Conservation (phyloP, 1,140 invertebrate species). For the Acarapis woodi region DNA sequence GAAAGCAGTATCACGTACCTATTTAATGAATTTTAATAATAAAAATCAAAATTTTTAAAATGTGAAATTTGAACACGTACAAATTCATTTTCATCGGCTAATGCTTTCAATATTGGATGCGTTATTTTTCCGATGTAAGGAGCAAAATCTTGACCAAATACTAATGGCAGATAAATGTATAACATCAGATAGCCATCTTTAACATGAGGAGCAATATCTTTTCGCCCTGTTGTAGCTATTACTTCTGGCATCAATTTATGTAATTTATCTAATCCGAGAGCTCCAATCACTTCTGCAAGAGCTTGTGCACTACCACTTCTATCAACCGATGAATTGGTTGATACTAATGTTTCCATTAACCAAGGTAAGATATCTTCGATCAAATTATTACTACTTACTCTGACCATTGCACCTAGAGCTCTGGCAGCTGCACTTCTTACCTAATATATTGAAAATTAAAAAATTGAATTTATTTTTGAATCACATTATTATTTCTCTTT, state of each 20-base stretch:
- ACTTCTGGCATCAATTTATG: conserved; percentile 96
- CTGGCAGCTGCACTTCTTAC: conserved; percentile 21
- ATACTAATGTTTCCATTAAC: conserved; percentile 94
- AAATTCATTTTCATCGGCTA: conserved; percentile 97
- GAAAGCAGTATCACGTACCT: conserved; percentile 80
- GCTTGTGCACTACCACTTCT: conserved; percentile 91
- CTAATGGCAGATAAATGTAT: conserved; percentile 96
- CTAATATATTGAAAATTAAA: too few relatives aligned
- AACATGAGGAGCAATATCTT: conserved; percentile 83
- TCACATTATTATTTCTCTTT: too few relatives aligned
- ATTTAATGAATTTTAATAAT: too few relatives aligned
- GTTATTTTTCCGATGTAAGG: conserved; percentile 91
- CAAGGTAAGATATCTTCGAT: conserved; percentile 86
- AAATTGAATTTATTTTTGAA: too few relatives aligned
- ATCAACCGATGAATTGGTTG: conserved; percentile 78
- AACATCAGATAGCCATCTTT: conserved; percentile 99
- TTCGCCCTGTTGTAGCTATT: conserved; percentile 69
- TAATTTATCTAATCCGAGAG: conserved; percentile 72
- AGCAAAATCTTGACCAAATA: conserved; percentile 78
- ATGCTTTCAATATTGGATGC: conserved; percentile 69
- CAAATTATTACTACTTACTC: conserved; percentile 76
- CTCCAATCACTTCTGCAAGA: conserved; percentile 58
- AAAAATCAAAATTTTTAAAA: too few relatives aligned
- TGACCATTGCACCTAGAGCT: conserved; percentile 69
- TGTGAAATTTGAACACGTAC: too few relatives aligned